Base-by-base conservation (phyloP, 2,113 vertebrate species). In the Zonotrichia leucophrys region DNA sequence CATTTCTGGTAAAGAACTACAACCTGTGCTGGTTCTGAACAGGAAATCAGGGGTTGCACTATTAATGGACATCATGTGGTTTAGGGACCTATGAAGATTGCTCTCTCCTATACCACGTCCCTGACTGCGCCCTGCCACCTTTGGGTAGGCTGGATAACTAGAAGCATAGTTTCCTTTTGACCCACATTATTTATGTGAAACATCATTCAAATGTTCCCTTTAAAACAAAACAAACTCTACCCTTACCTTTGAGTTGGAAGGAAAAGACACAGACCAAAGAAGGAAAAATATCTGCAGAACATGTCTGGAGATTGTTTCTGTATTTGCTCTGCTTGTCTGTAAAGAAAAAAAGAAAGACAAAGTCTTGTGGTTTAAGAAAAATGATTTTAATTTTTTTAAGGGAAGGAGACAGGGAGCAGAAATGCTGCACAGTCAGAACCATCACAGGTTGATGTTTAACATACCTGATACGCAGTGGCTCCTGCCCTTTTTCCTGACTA, bases 221-320 rank as follows among this genome's bases (percentile, higher is more conserved):
- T 75, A 68, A 75, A 83, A 35, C 23, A 74, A 79, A 87, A 68
- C 17, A 73, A 91, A 42, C 1, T 2, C 21, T 81, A 28, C 0
- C 7, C 96, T 97, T 94, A 98, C 98, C 97, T 96, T 63, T 93
- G 93, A 23, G 58, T 53, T 33, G 95, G 83, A 95, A 98, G 83
- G 82, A 95, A 89, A 91, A 98, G 90, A 53, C 92, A 98, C 25
- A 96, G 1, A 59, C 95, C 4, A 24, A 93, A 59, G 92, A 97
- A 75, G 55, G 37, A 92, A 77, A 96, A 83, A 77, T 93, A 83
- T 27, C 68, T 67, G 86, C 24, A 52, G 55, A 70, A 90, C 98
- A 98, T 98, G 50, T 97, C 97, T 62, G 64, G 53, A 67, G 75
- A 44, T 19, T 49, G 25, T 84, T 81, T 72, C 79, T 81, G 56